Evolutionary conservation across 2,113 vertebrate species (phyloP).

Genomic region (Eleginops maclovinus): DNA sequence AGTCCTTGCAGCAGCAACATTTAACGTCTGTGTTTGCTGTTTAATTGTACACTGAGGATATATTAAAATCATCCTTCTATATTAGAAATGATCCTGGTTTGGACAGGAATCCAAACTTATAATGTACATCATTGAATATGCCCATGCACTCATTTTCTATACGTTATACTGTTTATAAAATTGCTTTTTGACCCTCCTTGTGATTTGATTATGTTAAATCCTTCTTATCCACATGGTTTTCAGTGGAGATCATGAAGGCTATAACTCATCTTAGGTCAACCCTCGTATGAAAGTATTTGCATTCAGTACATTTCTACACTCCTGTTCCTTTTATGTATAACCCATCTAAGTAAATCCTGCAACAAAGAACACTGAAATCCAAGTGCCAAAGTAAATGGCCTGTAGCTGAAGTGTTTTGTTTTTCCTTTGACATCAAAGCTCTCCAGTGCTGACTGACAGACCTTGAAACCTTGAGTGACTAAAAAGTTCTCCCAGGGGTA

Average conservation of each 20-base stretch:
- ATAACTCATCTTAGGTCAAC: neutral
- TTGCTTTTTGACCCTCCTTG: no score
- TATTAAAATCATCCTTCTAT: no score
- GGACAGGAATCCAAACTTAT: no score
- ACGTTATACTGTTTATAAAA: no score
- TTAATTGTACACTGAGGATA: no score
- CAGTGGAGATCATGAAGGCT: neutral
- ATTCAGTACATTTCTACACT: neutral
- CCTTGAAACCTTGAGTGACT: slow-evolving; percentile 8
- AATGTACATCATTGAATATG: no score
- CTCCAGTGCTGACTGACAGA: neutral
- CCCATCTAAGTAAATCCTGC: neutral
- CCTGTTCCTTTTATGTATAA: neutral
- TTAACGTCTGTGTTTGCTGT: no score
- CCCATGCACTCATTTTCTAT: no score
- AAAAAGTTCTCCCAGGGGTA: neutral
- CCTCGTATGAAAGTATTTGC: neutral
- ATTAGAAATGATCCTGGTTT: no score
- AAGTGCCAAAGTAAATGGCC: neutral
- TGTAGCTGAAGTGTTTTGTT: slow-evolving; percentile 2
- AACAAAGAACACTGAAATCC: neutral
- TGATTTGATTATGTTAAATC: neutral
- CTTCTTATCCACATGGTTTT: no score
- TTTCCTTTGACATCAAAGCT: neutral
- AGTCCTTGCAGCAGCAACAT: no score